phyloP scores from a whole-genome alignment of 1,140 invertebrate genomes.

The Caenorhabditis inopinata region DNA sequence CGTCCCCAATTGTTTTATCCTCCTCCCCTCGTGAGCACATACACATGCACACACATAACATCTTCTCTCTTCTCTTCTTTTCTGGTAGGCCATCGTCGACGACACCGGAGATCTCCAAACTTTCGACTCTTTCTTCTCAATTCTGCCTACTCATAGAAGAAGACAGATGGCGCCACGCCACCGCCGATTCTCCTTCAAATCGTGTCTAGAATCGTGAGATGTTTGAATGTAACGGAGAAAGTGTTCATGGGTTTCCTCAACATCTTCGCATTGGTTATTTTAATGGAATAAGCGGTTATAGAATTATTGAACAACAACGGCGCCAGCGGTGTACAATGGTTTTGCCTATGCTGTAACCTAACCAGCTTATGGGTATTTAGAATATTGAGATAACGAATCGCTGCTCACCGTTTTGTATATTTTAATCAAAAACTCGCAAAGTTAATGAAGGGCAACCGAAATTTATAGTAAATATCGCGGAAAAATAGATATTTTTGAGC shows the following conservation, averaged over 20 bases:
- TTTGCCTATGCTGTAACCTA: too few relatives aligned
- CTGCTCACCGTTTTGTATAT: too few relatives aligned
- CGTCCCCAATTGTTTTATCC: slow-evolving; percentile 26
- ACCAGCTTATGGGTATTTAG: too few relatives aligned
- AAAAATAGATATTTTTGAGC: too few relatives aligned
- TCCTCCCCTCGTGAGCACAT: neutral
- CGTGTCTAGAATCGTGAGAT: neutral
- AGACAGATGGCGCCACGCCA: neutral
- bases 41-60: slow-evolving; percentile 26
- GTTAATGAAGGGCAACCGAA: too few relatives aligned
- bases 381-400: too few relatives aligned
- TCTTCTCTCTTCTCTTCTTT: slow-evolving; percentile 17
- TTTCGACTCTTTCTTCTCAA: slow-evolving; percentile 14
- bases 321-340: too few relatives aligned
- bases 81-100: slow-evolving; percentile 30
- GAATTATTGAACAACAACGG: too few relatives aligned
- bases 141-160: slow-evolving; percentile 8
- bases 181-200: neutral
- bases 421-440: too few relatives aligned
- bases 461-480: too few relatives aligned
- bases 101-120: slow-evolving; percentile 33
- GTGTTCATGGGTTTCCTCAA: neutral
- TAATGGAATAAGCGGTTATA: slow-evolving; percentile 23
- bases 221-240: neutral
- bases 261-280: neutral